Percentiles rank a stretch among this genome's conserved stretches.
phyloP scores from a whole-genome alignment of 2,797 vertebrate species.

The Aeoliscus strigatus region DNA sequence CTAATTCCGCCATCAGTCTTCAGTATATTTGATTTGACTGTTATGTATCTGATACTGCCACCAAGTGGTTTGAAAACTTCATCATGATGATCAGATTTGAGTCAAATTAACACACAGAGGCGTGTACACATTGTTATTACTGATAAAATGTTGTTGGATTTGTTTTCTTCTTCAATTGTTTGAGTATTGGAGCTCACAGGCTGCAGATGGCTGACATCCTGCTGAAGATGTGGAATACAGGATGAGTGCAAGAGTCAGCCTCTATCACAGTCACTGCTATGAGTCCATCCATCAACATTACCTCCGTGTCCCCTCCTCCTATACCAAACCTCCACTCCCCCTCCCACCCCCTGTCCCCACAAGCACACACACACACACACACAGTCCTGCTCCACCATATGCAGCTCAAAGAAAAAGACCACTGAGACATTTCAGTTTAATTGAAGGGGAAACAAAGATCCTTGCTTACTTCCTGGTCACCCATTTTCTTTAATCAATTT shows the following conservation, averaged over 20 bases:
- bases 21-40: too few relatives aligned
- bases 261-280: slow-evolving; percentile 7
- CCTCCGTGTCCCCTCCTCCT: slow-evolving; percentile 7
- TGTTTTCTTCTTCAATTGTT: background rate
- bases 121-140: background rate
- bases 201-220: background rate
- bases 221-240: slow-evolving; percentile 18
- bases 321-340: slow-evolving; percentile 9
- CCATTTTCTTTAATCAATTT: slow-evolving; percentile 74
- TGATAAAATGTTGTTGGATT: background rate
- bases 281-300: slow-evolving; percentile 36
- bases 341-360: slow-evolving; percentile 8
- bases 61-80: too few relatives aligned
- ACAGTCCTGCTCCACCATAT: slow-evolving; percentile 30
- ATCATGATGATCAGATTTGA: too few relatives aligned
- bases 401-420: slow-evolving; percentile 46
- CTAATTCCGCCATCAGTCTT: too few relatives aligned
- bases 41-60: too few relatives aligned
- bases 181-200: too few relatives aligned
- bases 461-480: slow-evolving; percentile 62
- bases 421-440: slow-evolving; percentile 68
- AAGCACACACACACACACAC: too few relatives aligned
- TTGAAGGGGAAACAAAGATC: slow-evolving; percentile 69
- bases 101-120: background rate
- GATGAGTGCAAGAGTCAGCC: slow-evolving; percentile 5